Conservation (phyloP, 2,888 invertebrate genomes). For the Lepas anatifera region DNA sequence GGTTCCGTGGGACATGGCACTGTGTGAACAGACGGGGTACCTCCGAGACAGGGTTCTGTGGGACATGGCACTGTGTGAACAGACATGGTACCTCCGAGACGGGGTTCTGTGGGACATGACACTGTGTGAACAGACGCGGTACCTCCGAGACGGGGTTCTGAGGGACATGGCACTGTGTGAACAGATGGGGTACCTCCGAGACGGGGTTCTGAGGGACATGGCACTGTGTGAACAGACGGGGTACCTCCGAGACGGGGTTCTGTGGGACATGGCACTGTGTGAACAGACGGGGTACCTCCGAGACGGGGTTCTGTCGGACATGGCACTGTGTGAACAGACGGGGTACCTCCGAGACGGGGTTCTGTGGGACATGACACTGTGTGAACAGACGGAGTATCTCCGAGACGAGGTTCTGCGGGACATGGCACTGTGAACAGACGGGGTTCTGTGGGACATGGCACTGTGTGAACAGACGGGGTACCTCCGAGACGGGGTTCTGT, state of each 20-base stretch:
- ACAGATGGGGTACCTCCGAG: background rate
- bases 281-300: background rate
- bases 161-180: background rate
- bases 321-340: background rate
- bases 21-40: background rate
- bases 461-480: too few species aligned
- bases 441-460: too few species aligned
- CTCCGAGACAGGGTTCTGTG: too few species aligned
- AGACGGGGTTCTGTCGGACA: background rate
- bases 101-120: too few species aligned
- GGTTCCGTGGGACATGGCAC: background rate
- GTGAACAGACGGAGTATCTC: background rate
- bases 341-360: background rate
- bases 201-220: background rate
- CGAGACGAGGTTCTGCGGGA: too few species aligned
- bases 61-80: too few species aligned
- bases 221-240: conserved; percentile 8
- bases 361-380: background rate
- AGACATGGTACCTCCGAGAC: too few species aligned
- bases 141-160: conserved; percentile 13
- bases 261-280: background rate
- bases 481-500: too few species aligned
- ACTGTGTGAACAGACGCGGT: conserved; percentile 16
- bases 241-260: conserved; percentile 14
- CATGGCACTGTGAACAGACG: too few species aligned